phyloP scores from a whole-genome alignment of 2,888 invertebrate species.

The Geotrupes spiniger region DNA sequence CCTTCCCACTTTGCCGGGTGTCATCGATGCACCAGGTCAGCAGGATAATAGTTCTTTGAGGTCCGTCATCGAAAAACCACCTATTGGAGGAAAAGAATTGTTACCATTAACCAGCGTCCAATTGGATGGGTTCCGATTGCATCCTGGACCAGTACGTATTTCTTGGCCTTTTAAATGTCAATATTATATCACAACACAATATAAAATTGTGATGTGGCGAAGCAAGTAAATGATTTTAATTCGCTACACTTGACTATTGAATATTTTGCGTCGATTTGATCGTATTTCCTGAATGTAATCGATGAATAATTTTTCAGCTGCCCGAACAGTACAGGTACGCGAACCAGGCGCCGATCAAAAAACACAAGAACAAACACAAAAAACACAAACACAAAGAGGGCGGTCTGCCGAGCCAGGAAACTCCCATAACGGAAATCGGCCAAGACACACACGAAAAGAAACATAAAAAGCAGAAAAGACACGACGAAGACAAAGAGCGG shows the following conservation, averaged over 20 bases:
- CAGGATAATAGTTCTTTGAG: conserved; percentile 83
- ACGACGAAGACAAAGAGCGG: conserved; percentile 90
- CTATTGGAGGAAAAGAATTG: conserved; percentile 88
- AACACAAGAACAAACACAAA: conserved; percentile 94
- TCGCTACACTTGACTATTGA: too few relatives aligned
- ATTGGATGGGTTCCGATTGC: conserved; percentile 88
- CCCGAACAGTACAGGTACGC: conserved; percentile 94
- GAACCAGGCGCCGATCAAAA: conserved; percentile 86
- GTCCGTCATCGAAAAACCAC: conserved; percentile 93
- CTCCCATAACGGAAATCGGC: conserved; percentile 61
- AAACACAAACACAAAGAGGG: conserved; percentile 92
- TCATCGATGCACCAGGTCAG: conserved; percentile 90
- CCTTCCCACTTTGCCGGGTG: conserved; percentile 91
- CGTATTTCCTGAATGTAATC: background rate
- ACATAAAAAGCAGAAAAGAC: conserved; percentile 90
- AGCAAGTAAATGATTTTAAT: too few relatives aligned
- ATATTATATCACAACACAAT: too few relatives aligned
- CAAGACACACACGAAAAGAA: conserved; percentile 91
- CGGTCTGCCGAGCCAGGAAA: conserved; percentile 72
- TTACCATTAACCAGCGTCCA: conserved; percentile 82
- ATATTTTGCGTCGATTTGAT: too few relatives aligned
- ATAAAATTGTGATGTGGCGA: too few relatives aligned
- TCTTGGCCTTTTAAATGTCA: too few relatives aligned
- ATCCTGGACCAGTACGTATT: conserved; percentile 77
- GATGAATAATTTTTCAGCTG: conserved; percentile 55